A percentile compares a stretch with the other conserved stretches of the same genome.
Conservation (phyloP, 2,797 vertebrate species). For the Lateolabrax maculatus region DNA sequence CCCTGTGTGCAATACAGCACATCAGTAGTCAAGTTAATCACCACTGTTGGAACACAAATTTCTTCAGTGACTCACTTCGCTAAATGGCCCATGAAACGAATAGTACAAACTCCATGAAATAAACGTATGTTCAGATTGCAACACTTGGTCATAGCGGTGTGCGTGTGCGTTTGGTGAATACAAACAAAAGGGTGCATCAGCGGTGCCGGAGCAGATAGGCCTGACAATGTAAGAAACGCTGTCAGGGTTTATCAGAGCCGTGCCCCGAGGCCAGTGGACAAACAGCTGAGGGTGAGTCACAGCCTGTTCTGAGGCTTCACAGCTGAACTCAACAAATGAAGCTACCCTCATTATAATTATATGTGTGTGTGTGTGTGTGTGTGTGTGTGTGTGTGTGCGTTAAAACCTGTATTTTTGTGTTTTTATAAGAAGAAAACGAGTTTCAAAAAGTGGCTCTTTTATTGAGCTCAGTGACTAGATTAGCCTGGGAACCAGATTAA, state of each 20-base stretch:
- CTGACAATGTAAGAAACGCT: not conserved
- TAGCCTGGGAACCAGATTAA: too few species aligned
- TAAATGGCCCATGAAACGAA: not conserved
- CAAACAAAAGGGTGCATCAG: constrained; percentile 20
- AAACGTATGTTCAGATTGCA: not conserved
- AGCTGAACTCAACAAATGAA: constrained; percentile 20
- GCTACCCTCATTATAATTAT: not conserved
- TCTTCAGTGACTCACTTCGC: constrained; percentile 14
- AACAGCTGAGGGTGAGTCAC: constrained; percentile 62
- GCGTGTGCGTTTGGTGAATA: not conserved
- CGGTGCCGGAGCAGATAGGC: not conserved
- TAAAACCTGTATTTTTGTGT: constrained; percentile 7
- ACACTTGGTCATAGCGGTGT: not conserved
- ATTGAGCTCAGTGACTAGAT: not conserved
- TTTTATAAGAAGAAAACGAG: not conserved
- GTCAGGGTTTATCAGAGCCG: constrained; percentile 38
- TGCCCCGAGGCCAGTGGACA: constrained; percentile 45
- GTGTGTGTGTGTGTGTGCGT: too few species aligned
- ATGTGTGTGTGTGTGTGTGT: not conserved
- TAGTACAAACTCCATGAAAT: constrained; percentile 21
- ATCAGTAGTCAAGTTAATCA: constrained; percentile 9
- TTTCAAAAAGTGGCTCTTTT: not conserved
- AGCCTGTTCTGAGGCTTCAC: constrained; percentile 35
- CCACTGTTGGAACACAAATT: not conserved
- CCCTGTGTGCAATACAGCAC: not conserved